phyloP scores from a whole-genome alignment of 1,140 invertebrate species.

The Eurosta solidaginis region DNA sequence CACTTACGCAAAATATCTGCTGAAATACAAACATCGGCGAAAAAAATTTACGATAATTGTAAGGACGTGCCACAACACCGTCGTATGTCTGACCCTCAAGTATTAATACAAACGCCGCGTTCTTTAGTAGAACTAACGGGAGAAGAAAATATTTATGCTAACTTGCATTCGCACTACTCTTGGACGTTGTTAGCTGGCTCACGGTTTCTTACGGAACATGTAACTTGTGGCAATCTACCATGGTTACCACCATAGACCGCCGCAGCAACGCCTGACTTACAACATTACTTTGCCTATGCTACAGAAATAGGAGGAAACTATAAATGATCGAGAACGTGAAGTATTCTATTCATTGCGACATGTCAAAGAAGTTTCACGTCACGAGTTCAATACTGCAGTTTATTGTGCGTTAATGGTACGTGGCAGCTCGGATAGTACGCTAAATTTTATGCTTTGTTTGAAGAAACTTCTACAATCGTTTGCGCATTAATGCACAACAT shows the following conservation, averaged over 20 bases:
- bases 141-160: conserved; percentile 67
- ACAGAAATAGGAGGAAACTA: conserved; percentile 47
- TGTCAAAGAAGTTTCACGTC: conserved; percentile 49
- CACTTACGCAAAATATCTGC: conserved; percentile 69
- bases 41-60: conserved; percentile 65
- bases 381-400: conserved; percentile 47
- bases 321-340: conserved; percentile 51
- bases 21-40: conserved; percentile 74
- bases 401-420: conserved; percentile 55
- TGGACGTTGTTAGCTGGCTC: conserved; percentile 74
- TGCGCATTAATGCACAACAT: conserved; percentile 56
- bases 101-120: conserved; percentile 66
- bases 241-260: conserved; percentile 56
- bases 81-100: conserved; percentile 67
- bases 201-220: conserved; percentile 68
- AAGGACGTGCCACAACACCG: conserved; percentile 71
- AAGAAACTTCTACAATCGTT: conserved; percentile 53
- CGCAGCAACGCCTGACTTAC: conserved; percentile 51
- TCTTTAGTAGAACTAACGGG: conserved; percentile 72
- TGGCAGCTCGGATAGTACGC: conserved; percentile 47
- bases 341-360: conserved; percentile 53
- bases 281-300: conserved; percentile 56
- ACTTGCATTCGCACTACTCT: conserved; percentile 73
- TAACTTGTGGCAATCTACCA: conserved; percentile 56
- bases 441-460: conserved; percentile 55